phyloP scores from a whole-genome alignment of 2,888 invertebrate genomes.

The Chaetogeoica ovagalla region DNA sequence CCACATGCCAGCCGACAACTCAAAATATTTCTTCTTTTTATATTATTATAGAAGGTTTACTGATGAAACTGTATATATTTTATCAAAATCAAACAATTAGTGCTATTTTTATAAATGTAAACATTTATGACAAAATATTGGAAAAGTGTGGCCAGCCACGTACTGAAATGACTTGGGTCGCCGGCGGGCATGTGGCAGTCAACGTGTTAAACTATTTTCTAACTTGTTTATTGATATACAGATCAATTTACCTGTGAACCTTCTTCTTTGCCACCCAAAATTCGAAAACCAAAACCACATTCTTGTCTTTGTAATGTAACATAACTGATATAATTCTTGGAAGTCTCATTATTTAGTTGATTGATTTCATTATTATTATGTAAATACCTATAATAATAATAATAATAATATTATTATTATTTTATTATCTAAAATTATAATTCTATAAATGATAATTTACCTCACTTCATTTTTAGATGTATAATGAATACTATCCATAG shows the following conservation, averaged over 20 bases:
- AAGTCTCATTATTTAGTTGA: slow-evolving; percentile 25
- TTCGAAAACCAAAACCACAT: slow-evolving; percentile 95
- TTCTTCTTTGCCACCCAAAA: slow-evolving; percentile 97
- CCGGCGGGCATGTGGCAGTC: too few species aligned
- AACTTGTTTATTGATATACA: slow-evolving; percentile 7
- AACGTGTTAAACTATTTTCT: neutral
- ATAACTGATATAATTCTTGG: slow-evolving; percentile 42
- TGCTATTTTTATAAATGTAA: too few species aligned
- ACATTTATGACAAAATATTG: too few species aligned
- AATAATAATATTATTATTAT: neutral
- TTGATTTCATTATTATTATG: slow-evolving; percentile 46
- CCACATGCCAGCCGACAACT: too few species aligned
- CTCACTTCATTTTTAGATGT: slow-evolving; percentile 35
- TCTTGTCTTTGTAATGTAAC: slow-evolving; percentile 81
- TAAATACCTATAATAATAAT: slow-evolving; percentile 24
- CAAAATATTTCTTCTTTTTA: too few species aligned
- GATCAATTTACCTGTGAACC: slow-evolving; percentile 75
- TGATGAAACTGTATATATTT: too few species aligned
- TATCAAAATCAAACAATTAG: too few species aligned
- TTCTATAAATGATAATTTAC: slow-evolving; percentile 23
- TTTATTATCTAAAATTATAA: neutral
- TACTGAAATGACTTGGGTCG: too few species aligned
- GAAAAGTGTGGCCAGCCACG: too few species aligned
- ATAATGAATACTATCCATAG: slow-evolving; percentile 42
- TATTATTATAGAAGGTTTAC: too few species aligned